These are phyloP conservation scores for Pogonus chalceus DNA, from an alignment of 1,140 invertebrate genomes.

Conservation along the genomic window DNA sequence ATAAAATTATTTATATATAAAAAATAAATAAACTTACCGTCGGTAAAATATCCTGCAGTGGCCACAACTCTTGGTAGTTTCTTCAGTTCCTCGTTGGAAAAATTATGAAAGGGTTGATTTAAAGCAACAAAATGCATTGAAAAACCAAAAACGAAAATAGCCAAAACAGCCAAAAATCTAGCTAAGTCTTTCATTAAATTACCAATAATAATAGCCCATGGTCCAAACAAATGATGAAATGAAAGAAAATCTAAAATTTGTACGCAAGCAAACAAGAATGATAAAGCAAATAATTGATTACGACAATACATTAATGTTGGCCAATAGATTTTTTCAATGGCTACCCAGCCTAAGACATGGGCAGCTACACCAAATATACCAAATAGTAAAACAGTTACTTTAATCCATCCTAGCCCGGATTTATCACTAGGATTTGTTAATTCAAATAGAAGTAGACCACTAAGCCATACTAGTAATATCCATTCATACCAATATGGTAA, in stretches of 20 bases:
- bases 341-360: constrained; percentile 71
- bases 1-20: constrained; percentile 9
- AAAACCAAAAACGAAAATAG: constrained; percentile 97
- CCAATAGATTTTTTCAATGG: constrained; percentile 60
- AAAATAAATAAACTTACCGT: constrained; percentile 50
- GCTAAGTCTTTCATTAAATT: constrained; percentile 87
- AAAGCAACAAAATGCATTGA: constrained; percentile 94
- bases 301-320: constrained; percentile 80
- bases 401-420: constrained; percentile 87
- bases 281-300: constrained; percentile 93
- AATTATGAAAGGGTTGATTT: constrained; percentile 81
- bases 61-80: constrained; percentile 36
- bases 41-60: constrained; percentile 50
- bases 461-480: constrained; percentile 90
- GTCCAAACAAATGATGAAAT: constrained; percentile 97
- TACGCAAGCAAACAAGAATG: constrained; percentile 89
- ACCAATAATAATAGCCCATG: constrained; percentile 90
- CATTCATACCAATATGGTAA: constrained; percentile 91
- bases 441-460: constrained; percentile 90
- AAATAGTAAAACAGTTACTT: constrained; percentile 83
- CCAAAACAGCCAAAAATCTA: constrained; percentile 89
- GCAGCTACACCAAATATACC: constrained; percentile 85
- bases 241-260: constrained; percentile 94
- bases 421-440: constrained; percentile 94
- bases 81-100: constrained; percentile 41